A percentile compares a stretch with the other conserved stretches of the same genome.
Evolutionary conservation across 2,888 invertebrate species (phyloP).

Genomic region (Heliconius cydno): DNA sequence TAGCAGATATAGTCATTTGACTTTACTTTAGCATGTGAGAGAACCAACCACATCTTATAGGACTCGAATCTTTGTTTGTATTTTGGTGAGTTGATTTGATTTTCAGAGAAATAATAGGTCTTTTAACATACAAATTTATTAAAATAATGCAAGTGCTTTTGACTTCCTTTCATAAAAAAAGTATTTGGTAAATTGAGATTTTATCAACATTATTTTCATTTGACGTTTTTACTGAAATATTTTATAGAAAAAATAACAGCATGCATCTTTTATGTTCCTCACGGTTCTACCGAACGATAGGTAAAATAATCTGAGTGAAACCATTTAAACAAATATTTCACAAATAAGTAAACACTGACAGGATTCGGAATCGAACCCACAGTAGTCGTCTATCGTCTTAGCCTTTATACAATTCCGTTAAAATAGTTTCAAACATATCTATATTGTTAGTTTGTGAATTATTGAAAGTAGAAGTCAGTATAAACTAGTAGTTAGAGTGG

Average conservation of each 20-base stretch:
- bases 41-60: background rate
- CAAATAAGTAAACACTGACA: background rate
- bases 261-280: too few relatives aligned
- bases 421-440: background rate
- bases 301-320: too few relatives aligned
- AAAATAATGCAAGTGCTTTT: background rate
- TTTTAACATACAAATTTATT: background rate
- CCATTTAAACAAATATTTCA: too few relatives aligned
- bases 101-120: background rate
- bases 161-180: background rate
- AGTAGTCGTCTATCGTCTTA: background rate
- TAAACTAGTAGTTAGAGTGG: background rate
- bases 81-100: background rate
- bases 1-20: background rate
- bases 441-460: background rate
- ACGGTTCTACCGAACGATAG: too few relatives aligned
- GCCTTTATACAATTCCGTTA: background rate
- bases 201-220: too few relatives aligned
- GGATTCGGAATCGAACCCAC: background rate
- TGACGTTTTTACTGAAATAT: too few relatives aligned
- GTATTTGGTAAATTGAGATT: background rate
- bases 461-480: background rate
- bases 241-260: too few relatives aligned
- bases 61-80: background rate
- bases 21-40: background rate